Evolutionary conservation across 1,140 invertebrate genomes (phyloP), one percentile per base, ranked within the genome.

Genomic region (Drosophila simulans): DNA sequence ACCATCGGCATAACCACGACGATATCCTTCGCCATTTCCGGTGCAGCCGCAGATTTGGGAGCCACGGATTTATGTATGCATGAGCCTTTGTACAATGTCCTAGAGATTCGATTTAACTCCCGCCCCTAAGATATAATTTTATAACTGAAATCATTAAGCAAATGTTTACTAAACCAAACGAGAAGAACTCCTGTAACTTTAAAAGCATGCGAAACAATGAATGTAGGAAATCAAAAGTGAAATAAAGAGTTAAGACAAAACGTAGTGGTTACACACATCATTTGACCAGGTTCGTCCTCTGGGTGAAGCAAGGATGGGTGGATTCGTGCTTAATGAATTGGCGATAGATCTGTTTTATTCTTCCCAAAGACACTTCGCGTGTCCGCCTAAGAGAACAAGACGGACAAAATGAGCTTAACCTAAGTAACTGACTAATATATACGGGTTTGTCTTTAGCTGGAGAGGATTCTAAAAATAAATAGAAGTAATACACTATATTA

Each of bases 201-300:
- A 57, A 75, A 75, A 62, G 71, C 72, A 76, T 76, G 72, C 72
- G 58, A 75, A 75, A 75, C 62, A 76, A 75, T 76, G 62, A 76
- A 75, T 76, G 72, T 76, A 76, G 72, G 72, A 76, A 76, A 75
- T 76, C 62, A 75, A 75, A 75, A 49, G 71, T 64, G 72, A 75
- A 76, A 76, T 76, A 76, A 76, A 76, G 45, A 76, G 72, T 65
- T 76, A 76, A 76, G 72, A 76, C 49, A 53, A 56, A 75, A 58
- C 60, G 70, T 64, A 51, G 54, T 31, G 42, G 51, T 68, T 68
- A 62, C 63, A 62, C 63, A 48, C 31, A 27, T 43, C 11, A 43
- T 43, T 20, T n/a, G 46, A 46, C 25, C 5, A 31, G n/a, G 12
- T 25, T 54, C 11, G 7, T 27, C 1, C 27, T 11, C 27, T 31